Base-by-base conservation (phyloP, 2,888 invertebrate genomes). In the Diabrotica balteata region DNA sequence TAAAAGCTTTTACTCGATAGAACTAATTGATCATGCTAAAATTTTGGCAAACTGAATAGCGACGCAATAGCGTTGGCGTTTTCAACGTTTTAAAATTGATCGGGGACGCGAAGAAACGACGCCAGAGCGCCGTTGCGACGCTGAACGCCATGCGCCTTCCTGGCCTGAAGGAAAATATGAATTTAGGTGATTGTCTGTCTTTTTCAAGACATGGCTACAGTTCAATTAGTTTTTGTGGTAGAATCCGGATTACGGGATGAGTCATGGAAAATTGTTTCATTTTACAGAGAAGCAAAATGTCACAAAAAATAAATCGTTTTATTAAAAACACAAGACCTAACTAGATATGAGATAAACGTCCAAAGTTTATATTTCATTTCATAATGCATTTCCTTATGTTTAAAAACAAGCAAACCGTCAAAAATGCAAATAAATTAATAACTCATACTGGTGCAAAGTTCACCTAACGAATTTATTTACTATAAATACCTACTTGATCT, bases 71-170 rank as follows among this genome's bases (percentile, higher is more conserved):
- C 17, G 22, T 61, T 10, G 49, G 62, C 68, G 68, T 71, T 69
- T 32, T 72, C 63, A 69, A 70, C 51, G 65, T 67, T 66, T 67
- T 65, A 64, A 67, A 68, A 76, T 76, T 74, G 75, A 75, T 76
- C 74, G 75, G 73, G 73, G 62, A 75, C 59, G 57, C 55, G 55
- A 50, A 50, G 58, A 58, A 58, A 58, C 57, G 76, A 74, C 76
- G 77, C 71, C 65, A 71, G 55, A 71, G 78, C 76, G 77, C 74
- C 78, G 78, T 73, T 79, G 78, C 78, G 77, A 76, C 77, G 77
- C 60, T 78, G 72, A 79, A 79, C 76, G 77, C 62, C 78, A 73
- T 79, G 80, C 79, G 79, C 79, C 75, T 67, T 64, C 57, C 22
- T 58, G 63, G n/a, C 62, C 22, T 43, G 11, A 53, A 44, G 43